Evolutionary conservation across 2,888 invertebrate species (phyloP), one percentile per base, ranked within the genome.

Genomic region (Antheraea assamensis): DNA sequence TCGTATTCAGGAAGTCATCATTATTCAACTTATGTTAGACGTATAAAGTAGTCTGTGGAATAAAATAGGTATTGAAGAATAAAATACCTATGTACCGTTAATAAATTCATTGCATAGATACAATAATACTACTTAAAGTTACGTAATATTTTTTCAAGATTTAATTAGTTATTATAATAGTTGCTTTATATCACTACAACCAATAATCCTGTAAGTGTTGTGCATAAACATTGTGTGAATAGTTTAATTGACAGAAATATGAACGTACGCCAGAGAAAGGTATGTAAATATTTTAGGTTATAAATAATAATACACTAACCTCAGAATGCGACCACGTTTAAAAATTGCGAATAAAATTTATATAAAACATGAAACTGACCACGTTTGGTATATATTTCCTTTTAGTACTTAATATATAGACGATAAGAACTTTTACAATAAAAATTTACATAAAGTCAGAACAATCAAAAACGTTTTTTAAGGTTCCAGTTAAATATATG

Each of bases 251-350:
- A 55, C 35, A 31, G n/a, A n/a, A 87, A 78, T 78, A 91, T 91
- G 91, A 83, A 81, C 78, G 82, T 91, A 74, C 87, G 91, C 15
- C 88, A 89, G 81, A 87, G 91, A 83, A 91, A 89, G 87, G 91
- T 91, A 84, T 82, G 83, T 71, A 30, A 52, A 55, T 68, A 10
- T 74, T 75, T 66, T 74, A 71, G 74, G 73, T 76, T 68, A 68
- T 68, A 68, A 68, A 68, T 35, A 35, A 35, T 13, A 21, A 19
- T 35, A n/a, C 0, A 68, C 68, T 68, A 21, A 68, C 68, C 68
- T 68, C 35, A 10, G 35, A 68, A 24, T 31, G n/a, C 10, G n/a
- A 24, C 2, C 68, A 68, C 35, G 68, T 31, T n/a, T 35, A 68
- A 21, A 35, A 68, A 68, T n/a, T 10, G 13, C 10, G n/a, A 35